These are phyloP conservation scores for Polymixis flavicincta DNA, from an alignment of 2,888 invertebrate genomes.

Conservation along the genomic window DNA sequence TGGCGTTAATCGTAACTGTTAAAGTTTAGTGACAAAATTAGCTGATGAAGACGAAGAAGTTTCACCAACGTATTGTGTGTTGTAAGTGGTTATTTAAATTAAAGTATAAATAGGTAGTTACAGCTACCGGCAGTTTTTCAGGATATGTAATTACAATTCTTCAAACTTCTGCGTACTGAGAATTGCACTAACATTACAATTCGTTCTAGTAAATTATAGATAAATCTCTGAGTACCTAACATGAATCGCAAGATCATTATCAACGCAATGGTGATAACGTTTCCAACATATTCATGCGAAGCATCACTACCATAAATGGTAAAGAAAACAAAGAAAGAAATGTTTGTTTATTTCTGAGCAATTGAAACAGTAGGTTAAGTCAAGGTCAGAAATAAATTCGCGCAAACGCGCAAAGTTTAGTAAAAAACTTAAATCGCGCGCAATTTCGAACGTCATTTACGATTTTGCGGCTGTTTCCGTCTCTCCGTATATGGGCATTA, in stretches of 20 bases:
- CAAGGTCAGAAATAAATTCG: constrained; percentile 21
- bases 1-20: no score
- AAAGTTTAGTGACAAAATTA: no score
- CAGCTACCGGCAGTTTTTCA: no score
- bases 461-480: constrained; percentile 80
- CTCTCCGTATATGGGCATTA: constrained; percentile 92
- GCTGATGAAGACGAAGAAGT: no score
- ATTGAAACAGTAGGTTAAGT: background rate
- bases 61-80: no score
- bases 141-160: background rate
- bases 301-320: constrained; percentile 33
- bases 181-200: no score
- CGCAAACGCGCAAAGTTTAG: background rate
- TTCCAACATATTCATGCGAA: constrained; percentile 13
- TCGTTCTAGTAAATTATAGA: background rate
- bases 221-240: background rate
- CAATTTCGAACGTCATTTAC: constrained; percentile 75
- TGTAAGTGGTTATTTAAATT: no score
- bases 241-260: constrained; percentile 20
- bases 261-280: constrained; percentile 1
- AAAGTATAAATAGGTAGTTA: no score
- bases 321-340: constrained; percentile 16
- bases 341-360: constrained; percentile 1
- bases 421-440: constrained; percentile 69
- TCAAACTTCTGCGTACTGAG: no score